These are phyloP conservation scores for Ephydatia muelleri DNA, from an alignment of 37 sponge, comb jelly and placozoan species.

Conservation along the genomic window DNA sequence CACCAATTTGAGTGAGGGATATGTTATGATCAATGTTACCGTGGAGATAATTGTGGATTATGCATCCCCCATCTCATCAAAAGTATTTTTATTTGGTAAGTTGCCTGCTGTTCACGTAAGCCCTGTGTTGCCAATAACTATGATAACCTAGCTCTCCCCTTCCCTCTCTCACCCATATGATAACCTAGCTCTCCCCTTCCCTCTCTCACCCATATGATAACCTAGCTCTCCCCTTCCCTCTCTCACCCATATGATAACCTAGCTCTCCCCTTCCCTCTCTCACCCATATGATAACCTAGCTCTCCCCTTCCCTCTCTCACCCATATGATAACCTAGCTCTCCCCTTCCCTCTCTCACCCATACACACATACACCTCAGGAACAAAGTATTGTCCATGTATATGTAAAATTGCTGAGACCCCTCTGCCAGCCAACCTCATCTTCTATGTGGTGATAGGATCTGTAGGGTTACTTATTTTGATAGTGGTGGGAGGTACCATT, in stretches of 20 bases:
- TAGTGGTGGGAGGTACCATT: slow-evolving; percentile 36
- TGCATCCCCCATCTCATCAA: neutral
- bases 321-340: neutral
- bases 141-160: too few species aligned
- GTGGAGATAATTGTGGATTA: neutral
- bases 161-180: neutral
- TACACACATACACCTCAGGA: neutral
- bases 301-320: neutral
- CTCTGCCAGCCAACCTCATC: neutral
- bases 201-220: neutral
- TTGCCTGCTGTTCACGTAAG: too few species aligned
- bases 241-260: neutral
- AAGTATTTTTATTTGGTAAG: neutral
- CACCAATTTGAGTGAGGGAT: neutral
- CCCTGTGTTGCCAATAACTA: neutral
- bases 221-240: too few species aligned
- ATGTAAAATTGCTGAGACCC: neutral
- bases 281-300: neutral
- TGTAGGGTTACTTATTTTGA: slow-evolving; percentile 49
- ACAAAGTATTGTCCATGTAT: neutral
- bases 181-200: neutral
- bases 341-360: neutral
- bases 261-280: neutral
- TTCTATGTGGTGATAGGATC: slow-evolving; percentile 44
- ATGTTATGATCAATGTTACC: slow-evolving; percentile 6